Evolutionary conservation across 1,140 invertebrate genomes (phyloP).

Genomic region (Drosophila neocordata): DNA sequence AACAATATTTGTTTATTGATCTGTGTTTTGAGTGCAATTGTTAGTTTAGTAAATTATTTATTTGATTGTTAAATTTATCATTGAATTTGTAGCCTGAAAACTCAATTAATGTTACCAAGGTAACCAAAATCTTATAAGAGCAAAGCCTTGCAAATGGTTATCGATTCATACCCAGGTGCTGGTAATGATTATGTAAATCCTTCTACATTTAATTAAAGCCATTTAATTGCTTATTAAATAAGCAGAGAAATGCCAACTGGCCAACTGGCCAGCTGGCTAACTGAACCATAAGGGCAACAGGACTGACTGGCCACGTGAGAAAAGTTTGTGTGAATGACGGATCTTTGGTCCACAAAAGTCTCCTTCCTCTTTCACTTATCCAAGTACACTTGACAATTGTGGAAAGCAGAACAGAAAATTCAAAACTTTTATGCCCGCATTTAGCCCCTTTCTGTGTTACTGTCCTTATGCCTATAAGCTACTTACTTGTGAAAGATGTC

Average conservation of each 20-base stretch:
- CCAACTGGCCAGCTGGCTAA: constrained; percentile 31
- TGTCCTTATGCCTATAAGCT: too few species aligned
- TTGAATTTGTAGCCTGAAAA: neutral
- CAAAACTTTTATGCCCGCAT: neutral
- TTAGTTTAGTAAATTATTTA: neutral
- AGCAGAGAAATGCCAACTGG: constrained; percentile 24
- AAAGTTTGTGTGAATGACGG: constrained; percentile 7
- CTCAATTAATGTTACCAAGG: constrained; percentile 31
- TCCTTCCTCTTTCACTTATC: neutral
- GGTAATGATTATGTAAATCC: constrained; percentile 60
- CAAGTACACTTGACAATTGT: neutral
- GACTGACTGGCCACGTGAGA: constrained; percentile 28
- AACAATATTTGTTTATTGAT: neutral
- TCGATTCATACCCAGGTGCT: neutral
- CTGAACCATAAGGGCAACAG: neutral
- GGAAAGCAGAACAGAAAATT: neutral
- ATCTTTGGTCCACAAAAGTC: neutral
- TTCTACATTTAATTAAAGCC: constrained; percentile 47
- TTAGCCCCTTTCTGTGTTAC: neutral
- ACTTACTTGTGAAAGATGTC: neutral
- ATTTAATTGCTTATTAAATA: constrained; percentile 77
- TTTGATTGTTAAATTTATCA: neutral
- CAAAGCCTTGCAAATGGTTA: neutral
- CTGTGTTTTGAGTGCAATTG: too few species aligned
- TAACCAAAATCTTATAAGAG: neutral